Evolutionary conservation across 2,888 invertebrate genomes (phyloP), one percentile per base, ranked within the genome.

Genomic region (Eilema depressum): DNA sequence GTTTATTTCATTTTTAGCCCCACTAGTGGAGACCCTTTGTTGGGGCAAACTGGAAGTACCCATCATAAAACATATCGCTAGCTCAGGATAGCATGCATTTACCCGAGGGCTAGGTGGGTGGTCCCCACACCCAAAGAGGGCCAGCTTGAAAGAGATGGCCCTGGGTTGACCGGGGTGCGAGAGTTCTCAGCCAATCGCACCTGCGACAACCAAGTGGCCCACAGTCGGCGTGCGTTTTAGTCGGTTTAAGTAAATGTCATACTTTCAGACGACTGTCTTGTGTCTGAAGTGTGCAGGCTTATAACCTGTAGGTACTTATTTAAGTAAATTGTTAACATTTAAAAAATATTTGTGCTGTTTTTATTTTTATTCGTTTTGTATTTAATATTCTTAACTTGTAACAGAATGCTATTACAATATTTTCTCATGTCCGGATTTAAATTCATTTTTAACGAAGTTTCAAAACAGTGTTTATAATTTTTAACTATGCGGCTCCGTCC

Each of bases 181-280:
- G n/a, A n/a, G n/a, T n/a, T n/a, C n/a, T n/a, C n/a, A n/a, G n/a
- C n/a, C n/a, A n/a, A n/a, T n/a, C n/a, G n/a, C n/a, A n/a, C n/a
- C n/a, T n/a, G n/a, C n/a, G n/a, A n/a, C n/a, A n/a, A n/a, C n/a
- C n/a, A n/a, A n/a, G n/a, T n/a, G n/a, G n/a, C n/a, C n/a, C n/a
- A n/a, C n/a, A n/a, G n/a, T n/a, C n/a, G n/a, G n/a, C n/a, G n/a
- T n/a, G n/a, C n/a, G n/a, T n/a, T n/a, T n/a, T n/a, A n/a, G n/a
- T n/a, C n/a, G n/a, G n/a, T n/a, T 30, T 30, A 71, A 53, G 65
- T 66, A 62, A 77, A 72, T 79, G 83, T 73, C 74, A 61, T 66
- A 64, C 30, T 56, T 64, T 30, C 41, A 70, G 67, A 70, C 68
- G 63, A 25, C 20, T 47, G 30, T 4, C 64, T 68, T 25, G 14